Conservation (phyloP, 2,113 vertebrate species). For the Odontesthes bonariensis region DNA sequence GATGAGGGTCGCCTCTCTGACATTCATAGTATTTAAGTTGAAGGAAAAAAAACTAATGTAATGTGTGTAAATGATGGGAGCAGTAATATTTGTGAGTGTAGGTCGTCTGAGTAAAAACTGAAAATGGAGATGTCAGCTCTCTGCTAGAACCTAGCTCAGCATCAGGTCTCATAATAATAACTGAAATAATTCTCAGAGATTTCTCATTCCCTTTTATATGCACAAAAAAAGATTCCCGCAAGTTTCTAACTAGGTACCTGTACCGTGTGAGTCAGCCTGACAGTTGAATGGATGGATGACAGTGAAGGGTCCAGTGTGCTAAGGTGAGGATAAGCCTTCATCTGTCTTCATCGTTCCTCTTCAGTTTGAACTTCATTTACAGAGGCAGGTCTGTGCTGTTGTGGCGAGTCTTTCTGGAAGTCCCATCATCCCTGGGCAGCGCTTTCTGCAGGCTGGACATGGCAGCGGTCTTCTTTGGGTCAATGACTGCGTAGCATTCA, state of each 20-base stretch:
- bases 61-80: slow-evolving; percentile 30
- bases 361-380: slow-evolving; percentile 77
- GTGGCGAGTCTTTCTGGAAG: slow-evolving; percentile 96
- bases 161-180: slow-evolving; percentile 45
- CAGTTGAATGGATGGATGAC: slow-evolving; percentile 74
- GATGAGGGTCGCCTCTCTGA: slow-evolving; percentile 27
- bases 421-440: slow-evolving; percentile 95
- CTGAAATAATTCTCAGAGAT: slow-evolving; percentile 66
- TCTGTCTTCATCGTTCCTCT: slow-evolving; percentile 68
- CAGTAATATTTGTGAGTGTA: slow-evolving; percentile 35
- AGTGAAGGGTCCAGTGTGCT: slow-evolving; percentile 82
- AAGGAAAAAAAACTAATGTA: slow-evolving; percentile 26
- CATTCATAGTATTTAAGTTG: slow-evolving; percentile 6
- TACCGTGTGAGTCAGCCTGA: slow-evolving; percentile 65
- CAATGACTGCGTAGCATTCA: slow-evolving; percentile 96
- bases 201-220: slow-evolving; percentile 62
- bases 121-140: background rate
- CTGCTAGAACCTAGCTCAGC: slow-evolving; percentile 38
- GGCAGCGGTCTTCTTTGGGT: slow-evolving; percentile 97
- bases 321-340: slow-evolving; percentile 75
- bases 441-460: slow-evolving; percentile 99
- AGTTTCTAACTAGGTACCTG: slow-evolving; percentile 77
- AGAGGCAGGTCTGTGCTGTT: slow-evolving; percentile 99
- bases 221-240: slow-evolving; percentile 58
- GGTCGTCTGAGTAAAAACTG: slow-evolving; percentile 44